A percentile compares a stretch with the other conserved stretches of the same genome.
Conservation (phyloP, 2,113 vertebrate genomes). For the Oreotrochilus melanogaster region DNA sequence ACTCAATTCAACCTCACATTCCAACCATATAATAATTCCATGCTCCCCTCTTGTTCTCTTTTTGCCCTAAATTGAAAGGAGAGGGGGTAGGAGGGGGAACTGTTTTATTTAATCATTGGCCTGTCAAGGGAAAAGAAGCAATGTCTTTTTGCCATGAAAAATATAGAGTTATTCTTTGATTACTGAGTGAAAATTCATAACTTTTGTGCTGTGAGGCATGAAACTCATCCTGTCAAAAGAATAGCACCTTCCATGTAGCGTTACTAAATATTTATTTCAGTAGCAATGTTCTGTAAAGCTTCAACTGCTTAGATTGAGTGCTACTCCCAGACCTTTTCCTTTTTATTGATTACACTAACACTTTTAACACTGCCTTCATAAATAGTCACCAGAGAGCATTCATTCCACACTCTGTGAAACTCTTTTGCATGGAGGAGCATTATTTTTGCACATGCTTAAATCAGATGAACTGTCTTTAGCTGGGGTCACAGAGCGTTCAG, state of each 20-base stretch:
- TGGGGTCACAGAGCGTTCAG: slow-evolving; percentile 4
- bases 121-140: background rate
- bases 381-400: slow-evolving; percentile 28
- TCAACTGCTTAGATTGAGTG: slow-evolving; percentile 32
- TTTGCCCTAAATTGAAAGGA: background rate
- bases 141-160: slow-evolving; percentile 15
- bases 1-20: background rate
- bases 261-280: slow-evolving; percentile 73
- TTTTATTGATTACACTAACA: slow-evolving; percentile 68
- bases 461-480: background rate
- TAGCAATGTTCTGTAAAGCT: slow-evolving; percentile 55
- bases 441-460: slow-evolving; percentile 2
- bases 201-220: slow-evolving; percentile 61
- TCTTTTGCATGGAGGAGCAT: background rate
- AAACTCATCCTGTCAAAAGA: slow-evolving; percentile 65
- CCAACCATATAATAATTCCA: background rate
- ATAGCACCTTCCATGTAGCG: slow-evolving; percentile 35
- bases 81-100: background rate
- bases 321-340: background rate
- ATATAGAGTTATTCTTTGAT: slow-evolving; percentile 61
- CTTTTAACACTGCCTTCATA: slow-evolving; percentile 36
- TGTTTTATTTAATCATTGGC: background rate
- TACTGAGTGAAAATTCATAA: slow-evolving; percentile 65
- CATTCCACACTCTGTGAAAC: background rate
- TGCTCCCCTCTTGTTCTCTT: background rate